A percentile compares a stretch with the other conserved stretches of the same genome.
Conservation (phyloP, 2,113 vertebrate genomes). For the Anseranas semipalmata region DNA sequence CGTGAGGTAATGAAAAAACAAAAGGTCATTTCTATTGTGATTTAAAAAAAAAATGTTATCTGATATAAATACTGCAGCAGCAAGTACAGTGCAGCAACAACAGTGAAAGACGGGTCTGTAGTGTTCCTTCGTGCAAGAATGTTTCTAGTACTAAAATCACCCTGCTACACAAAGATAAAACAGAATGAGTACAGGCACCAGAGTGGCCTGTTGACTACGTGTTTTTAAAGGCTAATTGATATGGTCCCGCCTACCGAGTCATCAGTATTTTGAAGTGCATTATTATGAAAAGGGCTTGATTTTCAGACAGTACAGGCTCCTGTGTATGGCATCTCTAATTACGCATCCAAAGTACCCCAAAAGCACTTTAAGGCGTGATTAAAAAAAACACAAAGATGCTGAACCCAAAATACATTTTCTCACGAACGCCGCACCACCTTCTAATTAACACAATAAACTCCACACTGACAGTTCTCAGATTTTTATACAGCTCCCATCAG, state of each 20-base stretch:
- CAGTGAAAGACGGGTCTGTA: background rate
- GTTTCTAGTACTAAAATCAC: background rate
- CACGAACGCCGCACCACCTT: background rate
- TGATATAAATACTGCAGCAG: slow-evolving; percentile 8
- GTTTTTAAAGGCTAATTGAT: background rate
- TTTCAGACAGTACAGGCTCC: background rate
- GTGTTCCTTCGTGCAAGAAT: background rate
- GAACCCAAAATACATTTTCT: slow-evolving; percentile 45
- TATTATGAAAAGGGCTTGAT: background rate
- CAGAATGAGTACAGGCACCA: background rate
- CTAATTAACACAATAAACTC: slow-evolving; percentile 39
- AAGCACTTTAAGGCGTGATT: background rate
- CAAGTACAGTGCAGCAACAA: slow-evolving; percentile 7
- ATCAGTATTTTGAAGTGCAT: background rate
- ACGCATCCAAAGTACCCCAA: background rate
- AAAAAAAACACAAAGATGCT: background rate
- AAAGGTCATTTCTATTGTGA: slow-evolving; percentile 55
- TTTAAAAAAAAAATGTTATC: background rate
- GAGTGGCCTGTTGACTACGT: background rate
- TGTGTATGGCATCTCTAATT: background rate
- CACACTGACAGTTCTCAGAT: background rate
- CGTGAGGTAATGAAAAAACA: slow-evolving; percentile 36
- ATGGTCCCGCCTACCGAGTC: background rate
- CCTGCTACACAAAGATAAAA: background rate
- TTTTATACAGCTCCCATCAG: background rate